Conservation (phyloP, 2,797 vertebrate species). For the Sphenodon punctatus region DNA sequence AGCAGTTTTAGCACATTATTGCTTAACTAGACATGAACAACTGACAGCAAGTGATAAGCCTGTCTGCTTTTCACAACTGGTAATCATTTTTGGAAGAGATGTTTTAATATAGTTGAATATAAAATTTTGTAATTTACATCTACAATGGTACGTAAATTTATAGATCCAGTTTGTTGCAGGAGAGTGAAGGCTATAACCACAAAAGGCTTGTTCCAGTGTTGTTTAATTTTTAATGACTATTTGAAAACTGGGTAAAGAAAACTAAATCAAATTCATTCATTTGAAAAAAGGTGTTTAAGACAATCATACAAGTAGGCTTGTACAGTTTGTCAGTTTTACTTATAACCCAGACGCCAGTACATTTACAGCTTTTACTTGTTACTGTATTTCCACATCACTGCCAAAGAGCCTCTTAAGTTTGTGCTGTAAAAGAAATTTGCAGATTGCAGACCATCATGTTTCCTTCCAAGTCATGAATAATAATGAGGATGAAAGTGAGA, state of each 20-base stretch:
- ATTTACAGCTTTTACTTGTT: conserved; percentile 34
- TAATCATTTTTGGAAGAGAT: conserved; percentile 97
- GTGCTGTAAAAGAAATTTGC: conserved; percentile 66
- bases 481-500: conserved; percentile 56
- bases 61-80: conserved; percentile 96
- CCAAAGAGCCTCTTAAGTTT: conserved; percentile 47
- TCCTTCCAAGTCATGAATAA: conserved; percentile 64
- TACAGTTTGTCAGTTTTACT: conserved; percentile 35
- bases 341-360: neutral
- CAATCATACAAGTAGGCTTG: conserved; percentile 68
- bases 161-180: conserved; percentile 80
- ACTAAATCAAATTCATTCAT: conserved; percentile 73
- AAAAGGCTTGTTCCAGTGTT: conserved; percentile 76
- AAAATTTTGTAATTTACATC: conserved; percentile 87
- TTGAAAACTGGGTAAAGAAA: conserved; percentile 71
- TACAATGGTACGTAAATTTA: conserved; percentile 84
- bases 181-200: conserved; percentile 79
- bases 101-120: conserved; percentile 86
- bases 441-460: conserved; percentile 65
- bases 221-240: conserved; percentile 84
- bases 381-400: conserved; percentile 61
- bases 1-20: conserved; percentile 88
- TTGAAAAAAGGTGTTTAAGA: conserved; percentile 69
- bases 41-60: conserved; percentile 99
- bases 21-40: conserved; percentile 95